Base-by-base conservation (phyloP, 1,140 invertebrate genomes). In the Drosophila bocki region DNA sequence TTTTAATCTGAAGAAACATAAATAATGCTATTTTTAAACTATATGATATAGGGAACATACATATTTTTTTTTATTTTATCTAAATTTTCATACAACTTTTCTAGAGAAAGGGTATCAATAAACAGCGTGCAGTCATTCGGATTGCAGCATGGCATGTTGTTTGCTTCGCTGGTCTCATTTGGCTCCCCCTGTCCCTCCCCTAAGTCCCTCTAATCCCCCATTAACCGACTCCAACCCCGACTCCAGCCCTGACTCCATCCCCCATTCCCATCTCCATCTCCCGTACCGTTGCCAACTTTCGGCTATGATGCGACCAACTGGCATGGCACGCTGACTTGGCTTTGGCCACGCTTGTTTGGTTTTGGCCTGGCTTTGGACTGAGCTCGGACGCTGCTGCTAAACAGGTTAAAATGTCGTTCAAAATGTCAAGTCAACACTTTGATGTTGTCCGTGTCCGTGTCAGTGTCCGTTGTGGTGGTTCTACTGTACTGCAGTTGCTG, bases 361-460 rank as follows among this genome's bases (percentile, higher is more conserved):
- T 88, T 84, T 84, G 80, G 80, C 75, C 75, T 86, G 51, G 64
- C 50, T 35, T 51, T 57, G 39, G 68, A 60, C 64, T 51, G 32
- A 22, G 76, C 60, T 63, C 53, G 53, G 85, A 77, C 75, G 78
- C 82, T 69, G 70, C 81, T 80, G 71, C 85, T 90, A 90, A 90
- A 90, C 85, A 90, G 85, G 85, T 90, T 90, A 90, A 90, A 90
- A 90, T 90, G 81, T 90, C 85, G 85, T 90, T 90, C 85, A 90
- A 90, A 90, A 90, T 90, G 85, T 90, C 85, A 90, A 90, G 85
- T 90, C 85, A 90, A 90, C 85, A 90, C 85, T 90, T 90, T 90
- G 85, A 90, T 91, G 85, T 90, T 84, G 85, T 90, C 85, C 85
- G 85, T 88, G 78, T 82, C 69, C 60, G 56, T 81, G 78, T 81